Evolutionary conservation across 2,888 invertebrate species (phyloP).

Genomic region (Tetheella fluctuosa): DNA sequence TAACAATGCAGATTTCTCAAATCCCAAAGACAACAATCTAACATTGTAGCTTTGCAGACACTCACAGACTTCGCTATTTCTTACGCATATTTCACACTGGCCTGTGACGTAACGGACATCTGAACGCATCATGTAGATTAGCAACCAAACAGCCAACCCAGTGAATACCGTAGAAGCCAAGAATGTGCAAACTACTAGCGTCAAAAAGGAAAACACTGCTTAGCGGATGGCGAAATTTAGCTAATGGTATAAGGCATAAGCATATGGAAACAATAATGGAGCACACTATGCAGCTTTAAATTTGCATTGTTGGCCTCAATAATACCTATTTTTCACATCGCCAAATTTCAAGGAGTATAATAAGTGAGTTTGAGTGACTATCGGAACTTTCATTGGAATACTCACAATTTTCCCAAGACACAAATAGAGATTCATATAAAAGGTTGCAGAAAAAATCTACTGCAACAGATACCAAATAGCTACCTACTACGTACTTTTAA

Average conservation of each 20-base stretch:
- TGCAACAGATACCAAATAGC: not conserved
- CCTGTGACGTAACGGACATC: constrained; percentile 36
- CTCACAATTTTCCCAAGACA: too few species aligned
- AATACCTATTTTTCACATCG: too few species aligned
- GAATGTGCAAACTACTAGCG: constrained; percentile 44
- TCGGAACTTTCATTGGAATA: too few species aligned
- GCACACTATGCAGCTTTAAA: too few species aligned
- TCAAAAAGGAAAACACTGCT: constrained; percentile 31
- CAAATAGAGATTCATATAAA: not conserved
- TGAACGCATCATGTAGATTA: constrained; percentile 41
- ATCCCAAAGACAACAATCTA: constrained; percentile 7
- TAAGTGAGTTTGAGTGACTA: too few species aligned
- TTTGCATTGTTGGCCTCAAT: too few species aligned
- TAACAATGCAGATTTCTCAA: constrained; percentile 5
- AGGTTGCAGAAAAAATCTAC: not conserved
- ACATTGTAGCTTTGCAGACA: not conserved
- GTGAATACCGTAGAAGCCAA: constrained; percentile 37
- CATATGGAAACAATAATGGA: not conserved
- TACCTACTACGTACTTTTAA: constrained; percentile 16
- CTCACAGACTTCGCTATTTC: constrained; percentile 17
- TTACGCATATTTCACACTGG: constrained; percentile 33
- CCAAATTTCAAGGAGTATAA: too few species aligned
- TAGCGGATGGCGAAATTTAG: constrained; percentile 23
- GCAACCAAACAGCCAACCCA: constrained; percentile 34
- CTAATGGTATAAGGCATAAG: constrained; percentile 27